A percentile compares a stretch with the other conserved stretches of the same genome.
phyloP scores from a whole-genome alignment of 2,797 vertebrate species.

The Girardinus metallicus region DNA sequence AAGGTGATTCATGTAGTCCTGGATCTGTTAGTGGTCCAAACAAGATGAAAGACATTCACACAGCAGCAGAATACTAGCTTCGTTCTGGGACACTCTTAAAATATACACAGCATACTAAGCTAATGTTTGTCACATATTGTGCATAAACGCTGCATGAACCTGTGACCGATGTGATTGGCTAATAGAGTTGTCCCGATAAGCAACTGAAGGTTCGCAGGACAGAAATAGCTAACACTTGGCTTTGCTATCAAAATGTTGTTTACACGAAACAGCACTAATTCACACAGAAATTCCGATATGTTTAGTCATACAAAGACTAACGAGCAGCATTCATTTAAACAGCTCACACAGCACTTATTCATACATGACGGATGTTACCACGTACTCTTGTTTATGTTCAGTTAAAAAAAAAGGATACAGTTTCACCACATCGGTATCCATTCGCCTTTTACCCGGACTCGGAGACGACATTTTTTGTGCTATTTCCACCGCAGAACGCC shows the following conservation, averaged over 20 bases:
- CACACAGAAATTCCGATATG: conserved; percentile 58
- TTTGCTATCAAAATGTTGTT: conserved; percentile 80
- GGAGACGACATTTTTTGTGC: conserved; percentile 92
- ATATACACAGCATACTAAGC: conserved; percentile 22
- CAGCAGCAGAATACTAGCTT: conserved; percentile 49
- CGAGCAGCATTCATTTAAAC: conserved; percentile 21
- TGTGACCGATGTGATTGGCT: conserved; percentile 38
- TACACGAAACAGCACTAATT: conserved; percentile 74
- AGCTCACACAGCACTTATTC: conserved; percentile 18
- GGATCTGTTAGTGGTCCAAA: conserved; percentile 35
- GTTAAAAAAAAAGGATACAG: conserved; percentile 90
- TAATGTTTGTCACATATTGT: conserved; percentile 27
- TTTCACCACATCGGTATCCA: conserved; percentile 99
- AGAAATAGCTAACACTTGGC: conserved; percentile 75
- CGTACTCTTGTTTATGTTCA: conserved; percentile 79
- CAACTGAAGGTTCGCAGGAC: conserved; percentile 58
- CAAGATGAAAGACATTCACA: conserved; percentile 49
- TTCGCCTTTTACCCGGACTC: conserved; percentile 96
- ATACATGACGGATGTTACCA: conserved; percentile 26
- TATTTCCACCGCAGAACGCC: conserved; percentile 83
- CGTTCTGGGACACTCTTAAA: conserved; percentile 31
- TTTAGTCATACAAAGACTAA: conserved; percentile 24
- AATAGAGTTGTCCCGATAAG: conserved; percentile 60
- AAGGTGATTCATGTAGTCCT: conserved; percentile 24
- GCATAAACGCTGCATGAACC: conserved; percentile 31